phyloP scores from a whole-genome alignment of 2,797 vertebrate species.

The Rhinella marina region DNA sequence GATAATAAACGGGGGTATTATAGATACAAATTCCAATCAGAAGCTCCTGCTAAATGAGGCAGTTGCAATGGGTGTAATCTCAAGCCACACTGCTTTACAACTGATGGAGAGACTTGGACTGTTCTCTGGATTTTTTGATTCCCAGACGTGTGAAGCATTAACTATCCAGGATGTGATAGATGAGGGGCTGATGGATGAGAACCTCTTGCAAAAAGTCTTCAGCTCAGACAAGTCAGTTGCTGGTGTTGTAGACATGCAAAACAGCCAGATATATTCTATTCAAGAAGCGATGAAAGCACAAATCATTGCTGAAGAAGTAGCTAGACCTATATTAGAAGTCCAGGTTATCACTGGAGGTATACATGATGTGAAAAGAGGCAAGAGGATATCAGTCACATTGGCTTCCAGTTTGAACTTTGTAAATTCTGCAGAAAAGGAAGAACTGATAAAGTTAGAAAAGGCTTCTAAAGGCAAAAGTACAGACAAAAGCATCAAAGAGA shows the following conservation, averaged over 20 bases:
- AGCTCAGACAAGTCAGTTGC: conserved; percentile 86
- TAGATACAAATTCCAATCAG: conserved; percentile 75
- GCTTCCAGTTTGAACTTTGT: conserved; percentile 90
- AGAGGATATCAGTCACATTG: conserved; percentile 90
- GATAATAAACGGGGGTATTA: conserved; percentile 81
- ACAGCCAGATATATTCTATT: conserved; percentile 78
- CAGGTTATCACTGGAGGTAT: conserved; percentile 93
- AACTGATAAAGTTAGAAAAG: conserved; percentile 87
- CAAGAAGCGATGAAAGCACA: conserved; percentile 83
- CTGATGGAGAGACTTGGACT: conserved; percentile 85
- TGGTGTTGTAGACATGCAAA: conserved; percentile 84
- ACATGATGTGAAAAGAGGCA: conserved; percentile 85
- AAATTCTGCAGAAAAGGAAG: conserved; percentile 73
- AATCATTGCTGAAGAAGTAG: conserved; percentile 84
- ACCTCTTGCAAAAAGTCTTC: conserved; percentile 86
- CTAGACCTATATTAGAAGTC: conserved; percentile 84
- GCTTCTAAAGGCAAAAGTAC: conserved; percentile 83
- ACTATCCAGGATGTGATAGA: conserved; percentile 84
- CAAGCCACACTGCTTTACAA: conserved; percentile 85
- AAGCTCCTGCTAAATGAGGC: conserved; percentile 87
- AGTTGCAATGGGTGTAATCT: conserved; percentile 77
- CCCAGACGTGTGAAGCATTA: conserved; percentile 76
- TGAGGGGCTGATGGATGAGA: conserved; percentile 87
- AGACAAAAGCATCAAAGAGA: conserved; percentile 74
- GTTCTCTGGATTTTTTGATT: conserved; percentile 91